Percentiles rank a stretch among this genome's conserved stretches.
Conservation (phyloP, 2,797 vertebrate species). For the Kryptopterus vitreolus region DNA sequence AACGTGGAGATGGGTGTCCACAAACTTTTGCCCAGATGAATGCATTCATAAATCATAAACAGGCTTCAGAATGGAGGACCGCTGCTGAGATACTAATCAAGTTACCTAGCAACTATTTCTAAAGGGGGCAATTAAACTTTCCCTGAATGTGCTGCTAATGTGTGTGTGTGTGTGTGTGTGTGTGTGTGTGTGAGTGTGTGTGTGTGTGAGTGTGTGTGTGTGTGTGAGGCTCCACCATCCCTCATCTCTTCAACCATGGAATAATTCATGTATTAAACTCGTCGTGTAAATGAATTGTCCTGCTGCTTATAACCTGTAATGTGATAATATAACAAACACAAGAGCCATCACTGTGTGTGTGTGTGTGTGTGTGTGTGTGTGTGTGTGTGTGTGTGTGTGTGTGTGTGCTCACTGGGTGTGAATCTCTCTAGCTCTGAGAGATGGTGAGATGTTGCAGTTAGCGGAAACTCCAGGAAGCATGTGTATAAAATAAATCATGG, state of each 20-base stretch:
- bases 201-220: constrained; percentile 2
- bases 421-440: too few relatives aligned
- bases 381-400: too few relatives aligned
- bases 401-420: too few relatives aligned
- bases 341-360: constrained; percentile 2
- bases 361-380: too few relatives aligned
- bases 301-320: constrained; percentile 6
- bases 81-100: not conserved
- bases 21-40: too few relatives aligned
- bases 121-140: constrained; percentile 10
- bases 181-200: not conserved
- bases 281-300: constrained; percentile 31
- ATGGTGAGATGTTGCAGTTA: too few relatives aligned
- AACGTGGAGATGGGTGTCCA: too few relatives aligned
- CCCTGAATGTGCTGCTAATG: too few relatives aligned
- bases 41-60: not conserved
- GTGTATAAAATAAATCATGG: too few relatives aligned
- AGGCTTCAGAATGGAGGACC: not conserved
- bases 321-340: constrained; percentile 27
- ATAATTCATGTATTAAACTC: constrained; percentile 26
- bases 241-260: not conserved
- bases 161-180: not conserved
- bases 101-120: constrained; percentile 29
- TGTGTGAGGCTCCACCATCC: not conserved
- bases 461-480: too few relatives aligned